Conservation (phyloP, 2,797 vertebrate genomes). For the Aulostomus chinensis region DNA sequence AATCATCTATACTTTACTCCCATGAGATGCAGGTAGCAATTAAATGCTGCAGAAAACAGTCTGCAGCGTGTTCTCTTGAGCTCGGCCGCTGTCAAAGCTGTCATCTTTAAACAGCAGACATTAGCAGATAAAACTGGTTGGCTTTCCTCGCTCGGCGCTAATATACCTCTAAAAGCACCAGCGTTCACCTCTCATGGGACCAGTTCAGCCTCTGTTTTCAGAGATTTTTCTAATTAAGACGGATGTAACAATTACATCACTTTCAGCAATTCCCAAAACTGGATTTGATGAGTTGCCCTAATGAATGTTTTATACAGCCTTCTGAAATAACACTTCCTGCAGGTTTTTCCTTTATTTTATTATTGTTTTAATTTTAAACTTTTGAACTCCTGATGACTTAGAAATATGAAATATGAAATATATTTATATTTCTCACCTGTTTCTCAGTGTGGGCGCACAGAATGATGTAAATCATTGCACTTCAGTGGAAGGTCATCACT, state of each 20-base stretch:
- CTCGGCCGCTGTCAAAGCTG: conserved; percentile 31
- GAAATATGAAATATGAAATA: background rate
- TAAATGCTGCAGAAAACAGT: conserved; percentile 39
- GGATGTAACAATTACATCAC: conserved; percentile 62
- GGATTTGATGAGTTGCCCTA: conserved; percentile 40
- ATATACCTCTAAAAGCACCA: conserved; percentile 25
- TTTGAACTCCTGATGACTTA: conserved; percentile 20
- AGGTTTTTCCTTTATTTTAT: conserved; percentile 33
- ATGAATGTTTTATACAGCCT: conserved; percentile 16
- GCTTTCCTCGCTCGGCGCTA: conserved; percentile 22
- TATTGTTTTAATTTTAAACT: conserved; percentile 41
- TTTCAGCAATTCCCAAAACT: conserved; percentile 44
- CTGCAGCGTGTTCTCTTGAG: conserved; percentile 37
- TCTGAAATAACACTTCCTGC: conserved; percentile 27
- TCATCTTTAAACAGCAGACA: conserved; percentile 47
- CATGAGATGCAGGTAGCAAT: conserved; percentile 36
- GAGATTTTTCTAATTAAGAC: conserved; percentile 48
- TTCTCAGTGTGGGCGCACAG: background rate
- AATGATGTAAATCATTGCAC: conserved; percentile 14
- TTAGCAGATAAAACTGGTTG: conserved; percentile 32
- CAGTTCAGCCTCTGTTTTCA: conserved; percentile 20
- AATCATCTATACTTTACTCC: conserved; percentile 35
- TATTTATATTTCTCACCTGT: background rate
- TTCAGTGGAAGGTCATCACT: conserved; percentile 5
- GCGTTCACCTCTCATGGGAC: conserved; percentile 35